These are phyloP conservation scores for Psophia crepitans DNA, from an alignment of 2,113 vertebrate genomes.

Conservation along the genomic window DNA sequence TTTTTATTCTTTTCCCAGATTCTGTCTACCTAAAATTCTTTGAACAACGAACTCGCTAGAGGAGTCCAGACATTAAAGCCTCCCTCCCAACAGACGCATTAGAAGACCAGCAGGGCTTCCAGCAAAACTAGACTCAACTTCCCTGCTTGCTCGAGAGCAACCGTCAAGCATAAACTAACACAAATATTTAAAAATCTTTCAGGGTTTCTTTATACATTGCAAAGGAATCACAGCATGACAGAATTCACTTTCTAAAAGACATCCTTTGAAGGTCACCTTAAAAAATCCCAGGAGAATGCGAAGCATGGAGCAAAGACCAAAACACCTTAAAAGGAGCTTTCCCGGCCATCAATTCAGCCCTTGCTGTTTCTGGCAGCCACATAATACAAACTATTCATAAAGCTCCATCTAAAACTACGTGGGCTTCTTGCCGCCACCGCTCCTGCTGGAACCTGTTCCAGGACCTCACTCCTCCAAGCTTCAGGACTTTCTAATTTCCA, in stretches of 20 bases:
- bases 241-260: neutral
- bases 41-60: neutral
- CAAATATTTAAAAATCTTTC: neutral
- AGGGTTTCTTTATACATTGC: neutral
- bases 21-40: neutral
- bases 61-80: neutral
- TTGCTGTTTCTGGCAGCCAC: slow-evolving; percentile 38
- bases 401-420: neutral
- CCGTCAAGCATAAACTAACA: neutral
- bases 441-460: neutral
- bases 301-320: neutral
- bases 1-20: neutral
- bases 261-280: slow-evolving; percentile 31
- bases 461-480: neutral
- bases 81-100: neutral
- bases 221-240: neutral
- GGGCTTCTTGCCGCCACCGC: neutral
- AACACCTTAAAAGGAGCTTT: neutral
- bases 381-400: slow-evolving; percentile 28
- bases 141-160: neutral
- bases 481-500: neutral
- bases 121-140: neutral
- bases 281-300: neutral
- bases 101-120: neutral
- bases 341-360: neutral